Base-by-base conservation (phyloP, 2,888 invertebrate species). In the Lypha dubia region DNA sequence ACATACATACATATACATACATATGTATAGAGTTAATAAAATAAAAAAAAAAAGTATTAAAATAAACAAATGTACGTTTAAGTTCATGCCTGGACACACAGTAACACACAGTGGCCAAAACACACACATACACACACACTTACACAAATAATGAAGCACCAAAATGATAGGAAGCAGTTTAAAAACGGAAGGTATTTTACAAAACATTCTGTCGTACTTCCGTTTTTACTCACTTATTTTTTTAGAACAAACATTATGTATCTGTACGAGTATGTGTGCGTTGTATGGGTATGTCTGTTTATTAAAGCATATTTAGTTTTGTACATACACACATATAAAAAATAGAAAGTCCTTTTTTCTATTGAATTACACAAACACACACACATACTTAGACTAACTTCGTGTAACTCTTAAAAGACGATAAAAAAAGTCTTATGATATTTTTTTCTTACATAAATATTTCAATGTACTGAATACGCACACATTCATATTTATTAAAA, bases 201-300 rank as follows among this genome's bases (percentile, higher is more conserved):
- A 77, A 68, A 83, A 68, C 74, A 63, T 74, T 53, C 70, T 62
- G 62, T 70, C 32, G 46, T 70, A 74, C 68, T 74, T 63, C 83
- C 74, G 70, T 58, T 79, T 70, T 60, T 8, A 35, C 0, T 24
- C 24, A 32, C 1, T 8, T 58, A 15, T 28, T 58, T 7, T 32
- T n/a, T n/a, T n/a, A n/a, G n/a, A n/a, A n/a, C n/a, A n/a, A n/a
- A n/a, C n/a, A n/a, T n/a, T n/a, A n/a, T n/a, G n/a, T n/a, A n/a
- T n/a, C n/a, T n/a, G n/a, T n/a, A n/a, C 8, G 13, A 41, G n/a
- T 17, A 51, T 35, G 3, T 6, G 4, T 35, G 35, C 8, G 35
- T n/a, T 35, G 9, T 35, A 35, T 35, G 9, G 35, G 35, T 35
- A 9, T 35, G 35, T 35, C 6, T 0, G 44, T 15, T 32, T 17